Base-by-base conservation (phyloP, 2,797 vertebrate species). In the Dallia pectoralis region DNA sequence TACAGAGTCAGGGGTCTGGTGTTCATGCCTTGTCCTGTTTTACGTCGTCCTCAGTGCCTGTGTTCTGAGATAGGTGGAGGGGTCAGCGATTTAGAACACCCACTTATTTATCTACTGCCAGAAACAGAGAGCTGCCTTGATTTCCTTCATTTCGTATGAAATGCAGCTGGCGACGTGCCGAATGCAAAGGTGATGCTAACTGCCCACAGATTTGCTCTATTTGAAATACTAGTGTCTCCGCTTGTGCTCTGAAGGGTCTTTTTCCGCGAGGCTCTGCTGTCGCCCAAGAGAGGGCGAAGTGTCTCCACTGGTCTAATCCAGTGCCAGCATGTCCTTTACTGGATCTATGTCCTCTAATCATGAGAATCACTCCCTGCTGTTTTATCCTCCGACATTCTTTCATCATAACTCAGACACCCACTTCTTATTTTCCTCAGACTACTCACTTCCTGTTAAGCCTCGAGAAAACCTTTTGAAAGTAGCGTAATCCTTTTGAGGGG, bases 401-500 rank as follows among this genome's bases (percentile, higher is more conserved):
- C 62, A 77, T 75, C 76, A 63, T 47, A 53, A 53, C 48, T 48
- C 51, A 72, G 75, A 71, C 68, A 71, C 59, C 40, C 72, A 76
- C 69, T 18, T 30, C 16, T 25, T 75, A 64, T 66, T 72, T 72
- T 51, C 19, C 29, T 47, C 70, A 47, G 67, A 63, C 70, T 33
- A 27, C 40, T 68, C 69, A 59, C 61, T 15, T 67, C 65, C 53
- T 74, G 72, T 67, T 1, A 30, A 56, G 53, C 71, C 68, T 73
- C 67, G 32, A 75, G 79, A 76, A 69, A 74, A 70, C 69, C 61
- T 77, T 73, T n/a, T 79, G 53, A 73, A 63, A 61, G 33, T 2
- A 6, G 53, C 53, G 51, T 81, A 81, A 76, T 79, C 75, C 61
- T 36, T 77, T 74, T 77, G 22, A 73, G 74, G 64, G 71, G 69